Base-by-base conservation (phyloP, 2,888 invertebrate species). In the Patella caerulea region DNA sequence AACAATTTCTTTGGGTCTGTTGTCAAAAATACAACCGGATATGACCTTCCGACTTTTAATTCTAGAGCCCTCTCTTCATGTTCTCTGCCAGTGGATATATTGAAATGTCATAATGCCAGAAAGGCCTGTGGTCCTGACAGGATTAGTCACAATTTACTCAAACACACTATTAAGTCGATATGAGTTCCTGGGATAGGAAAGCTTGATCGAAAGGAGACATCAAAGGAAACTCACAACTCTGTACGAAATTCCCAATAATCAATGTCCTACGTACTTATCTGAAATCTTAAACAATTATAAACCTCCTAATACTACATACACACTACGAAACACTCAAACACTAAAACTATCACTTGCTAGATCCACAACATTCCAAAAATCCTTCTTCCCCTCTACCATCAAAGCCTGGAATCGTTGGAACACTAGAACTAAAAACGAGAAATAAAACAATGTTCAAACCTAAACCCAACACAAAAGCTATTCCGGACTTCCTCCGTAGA, bases 111-210 rank as follows among this genome's bases (percentile, higher is more conserved):
- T 17, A 55, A 55, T 17, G 14, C 29, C 17, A 17, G 17, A 55
- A 55, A 55, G 17, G 12, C 55, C 12, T 55, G 14, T 55, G 55
- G 55, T 15, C 55, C 55, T 55, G 55, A 55, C 17, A 55, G 17
- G 17, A 55, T 55, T 55, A 55, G 55, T 17, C 55, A 55, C 17
- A 15, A 15, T 17, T 17, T 55, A 17, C 17, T 55, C 12, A 55
- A 55, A 29, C 29, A 55, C 12, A 55, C 55, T 17, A 17, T 17
- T 17, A 2, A 15, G 12, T 12, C 55, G 17, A 55, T 55, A 55
- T 55, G 14, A 12, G 17, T 17, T 55, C 55, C 55, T 70, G 7
- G 75, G 75, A 19, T 75, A 70, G 75, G 70, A 45, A 70, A 17
- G 3, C 15, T 17, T 75, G n/a, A 5, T 19, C 5, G 52, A 34